Evolutionary conservation across 2,113 vertebrate genomes (phyloP).

Genomic region (Oenanthe oenanthe): DNA sequence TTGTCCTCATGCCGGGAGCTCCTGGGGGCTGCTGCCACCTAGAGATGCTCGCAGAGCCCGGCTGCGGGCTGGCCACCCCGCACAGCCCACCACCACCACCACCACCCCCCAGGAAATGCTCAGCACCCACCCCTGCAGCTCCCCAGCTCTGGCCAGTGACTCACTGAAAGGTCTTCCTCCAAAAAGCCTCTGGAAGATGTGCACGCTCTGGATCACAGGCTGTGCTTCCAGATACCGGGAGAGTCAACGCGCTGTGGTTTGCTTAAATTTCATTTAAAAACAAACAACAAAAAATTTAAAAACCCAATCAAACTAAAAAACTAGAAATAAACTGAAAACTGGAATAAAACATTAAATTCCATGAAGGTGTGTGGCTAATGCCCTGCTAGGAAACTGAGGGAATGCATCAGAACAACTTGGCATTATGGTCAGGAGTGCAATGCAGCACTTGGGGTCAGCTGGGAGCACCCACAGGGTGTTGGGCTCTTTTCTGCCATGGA

Average conservation of each 20-base stretch:
- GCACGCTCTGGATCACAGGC: accelerated
- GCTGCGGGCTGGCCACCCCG: background rate
- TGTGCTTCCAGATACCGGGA: accelerated
- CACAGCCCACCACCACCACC: background rate
- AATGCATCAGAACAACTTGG: background rate
- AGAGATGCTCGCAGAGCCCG: constrained; percentile 17
- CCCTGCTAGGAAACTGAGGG: background rate
- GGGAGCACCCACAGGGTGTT: accelerated
- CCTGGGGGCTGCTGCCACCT: constrained; percentile 65
- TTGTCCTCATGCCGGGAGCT: background rate
- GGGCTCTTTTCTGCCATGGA: accelerated
- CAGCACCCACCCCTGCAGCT: background rate
- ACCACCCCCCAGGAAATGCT: background rate
- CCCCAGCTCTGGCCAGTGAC: background rate
- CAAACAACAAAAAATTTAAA: background rate
- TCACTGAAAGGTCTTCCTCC: background rate
- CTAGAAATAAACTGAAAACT: background rate
- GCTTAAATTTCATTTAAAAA: background rate
- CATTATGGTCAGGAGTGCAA: background rate
- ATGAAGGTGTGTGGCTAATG: background rate
- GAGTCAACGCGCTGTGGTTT: background rate
- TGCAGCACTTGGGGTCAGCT: background rate
- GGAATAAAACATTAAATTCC: background rate
- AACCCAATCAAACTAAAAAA: background rate
- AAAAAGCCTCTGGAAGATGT: background rate